A percentile compares a stretch with the other conserved stretches of the same genome.
Evolutionary conservation across 2,888 invertebrate genomes (phyloP).

Genomic region (Hoplodrina blanda): DNA sequence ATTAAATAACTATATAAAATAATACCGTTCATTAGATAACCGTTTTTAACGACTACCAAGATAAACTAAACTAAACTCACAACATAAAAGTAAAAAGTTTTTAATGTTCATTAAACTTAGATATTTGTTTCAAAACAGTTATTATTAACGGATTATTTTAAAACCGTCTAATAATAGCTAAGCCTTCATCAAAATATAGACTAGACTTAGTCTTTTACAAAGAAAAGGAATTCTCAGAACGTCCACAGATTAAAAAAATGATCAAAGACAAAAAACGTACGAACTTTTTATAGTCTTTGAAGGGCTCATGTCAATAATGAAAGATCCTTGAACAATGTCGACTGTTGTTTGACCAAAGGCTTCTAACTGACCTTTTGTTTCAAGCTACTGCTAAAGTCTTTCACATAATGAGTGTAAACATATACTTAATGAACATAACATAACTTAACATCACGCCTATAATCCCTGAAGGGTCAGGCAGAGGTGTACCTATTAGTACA

Average conservation of each 20-base stretch:
- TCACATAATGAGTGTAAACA: neutral
- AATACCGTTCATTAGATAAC: neutral
- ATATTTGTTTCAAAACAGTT: neutral
- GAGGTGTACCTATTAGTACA: no score
- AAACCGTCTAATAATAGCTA: neutral
- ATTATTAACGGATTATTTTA: neutral
- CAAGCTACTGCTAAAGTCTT: neutral
- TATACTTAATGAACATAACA: neutral
- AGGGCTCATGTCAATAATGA: slow-evolving; percentile 6
- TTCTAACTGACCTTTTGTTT: slow-evolving; percentile 25
- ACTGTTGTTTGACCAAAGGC: slow-evolving; percentile 21
- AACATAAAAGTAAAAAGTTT: neutral
- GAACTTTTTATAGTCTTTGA: neutral
- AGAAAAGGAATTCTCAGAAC: neutral
- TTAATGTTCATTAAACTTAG: neutral
- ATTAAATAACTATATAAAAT: neutral
- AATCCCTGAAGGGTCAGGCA: no score
- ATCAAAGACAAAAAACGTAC: slow-evolving; percentile 1
- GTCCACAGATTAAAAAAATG: slow-evolving; percentile 2
- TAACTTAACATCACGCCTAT: no score
- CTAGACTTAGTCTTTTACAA: no score
- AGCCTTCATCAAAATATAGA: neutral
- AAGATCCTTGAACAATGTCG: slow-evolving; percentile 14
- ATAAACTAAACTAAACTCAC: neutral
- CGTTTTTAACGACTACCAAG: neutral